phyloP scores from a whole-genome alignment of 2,113 vertebrate species.

The Alces alces region DNA sequence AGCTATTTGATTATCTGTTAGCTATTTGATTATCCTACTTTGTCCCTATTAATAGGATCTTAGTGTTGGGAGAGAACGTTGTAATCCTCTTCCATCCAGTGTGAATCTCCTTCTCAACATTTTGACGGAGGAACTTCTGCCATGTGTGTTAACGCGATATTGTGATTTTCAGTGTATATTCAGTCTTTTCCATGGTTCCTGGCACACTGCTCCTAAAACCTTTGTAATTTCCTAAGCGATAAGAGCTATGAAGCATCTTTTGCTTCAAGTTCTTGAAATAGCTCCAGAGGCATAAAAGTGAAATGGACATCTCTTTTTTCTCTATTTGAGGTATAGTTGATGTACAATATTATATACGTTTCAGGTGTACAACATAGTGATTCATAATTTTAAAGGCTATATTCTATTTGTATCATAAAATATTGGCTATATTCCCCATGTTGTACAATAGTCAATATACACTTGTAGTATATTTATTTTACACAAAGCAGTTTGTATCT shows the following conservation, averaged over 20 bases:
- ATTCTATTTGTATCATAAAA: background rate
- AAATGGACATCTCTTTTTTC: background rate
- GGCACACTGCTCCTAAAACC: background rate
- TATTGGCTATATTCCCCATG: background rate
- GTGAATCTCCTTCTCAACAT: background rate
- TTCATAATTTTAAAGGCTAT: background rate
- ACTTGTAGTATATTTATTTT: background rate
- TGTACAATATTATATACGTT: background rate
- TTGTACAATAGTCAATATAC: background rate
- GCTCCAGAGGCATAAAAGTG: background rate
- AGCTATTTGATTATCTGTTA: background rate
- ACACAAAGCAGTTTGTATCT: background rate
- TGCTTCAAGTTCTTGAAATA: background rate
- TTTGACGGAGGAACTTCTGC: background rate
- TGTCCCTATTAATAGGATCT: background rate
- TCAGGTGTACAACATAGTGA: background rate
- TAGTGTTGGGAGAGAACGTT: background rate
- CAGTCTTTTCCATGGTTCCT: background rate
- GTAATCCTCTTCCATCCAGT: background rate
- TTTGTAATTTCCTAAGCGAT: background rate
- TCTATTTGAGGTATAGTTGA: background rate
- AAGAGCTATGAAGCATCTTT: background rate
- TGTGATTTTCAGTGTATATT: background rate
- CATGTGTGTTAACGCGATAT: background rate
- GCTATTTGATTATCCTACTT: background rate